Evolutionary conservation across 1,140 invertebrate species (phyloP).

Genomic region (Anoplophora glabripennis): DNA sequence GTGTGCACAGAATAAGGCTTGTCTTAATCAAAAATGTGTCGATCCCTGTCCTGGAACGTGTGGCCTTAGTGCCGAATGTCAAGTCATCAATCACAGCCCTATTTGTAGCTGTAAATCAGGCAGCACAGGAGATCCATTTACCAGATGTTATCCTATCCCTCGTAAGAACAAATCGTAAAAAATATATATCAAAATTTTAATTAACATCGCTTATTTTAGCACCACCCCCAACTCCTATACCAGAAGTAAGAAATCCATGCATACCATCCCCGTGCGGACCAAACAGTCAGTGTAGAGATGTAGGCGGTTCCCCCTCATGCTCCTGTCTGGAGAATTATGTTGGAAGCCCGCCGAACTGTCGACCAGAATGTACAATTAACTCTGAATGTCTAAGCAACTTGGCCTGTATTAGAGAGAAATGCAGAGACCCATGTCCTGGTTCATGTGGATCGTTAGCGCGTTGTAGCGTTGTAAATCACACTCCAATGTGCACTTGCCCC

Average conservation of each 20-base stretch:
- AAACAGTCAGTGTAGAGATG: constrained; percentile 64
- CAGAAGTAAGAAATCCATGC: constrained; percentile 60
- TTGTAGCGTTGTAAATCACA: constrained; percentile 61
- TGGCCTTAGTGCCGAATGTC: constrained; percentile 63
- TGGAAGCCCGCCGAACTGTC: constrained; percentile 55
- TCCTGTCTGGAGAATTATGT: constrained; percentile 56
- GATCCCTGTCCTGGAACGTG: constrained; percentile 65
- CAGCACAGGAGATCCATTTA: constrained; percentile 74
- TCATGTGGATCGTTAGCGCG: constrained; percentile 62
- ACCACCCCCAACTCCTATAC: constrained; percentile 41
- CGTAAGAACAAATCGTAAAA: constrained; percentile 41
- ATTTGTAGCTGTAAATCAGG: constrained; percentile 67
- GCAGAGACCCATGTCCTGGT: constrained; percentile 64
- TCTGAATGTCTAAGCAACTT: constrained; percentile 64
- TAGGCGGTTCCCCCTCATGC: constrained; percentile 61
- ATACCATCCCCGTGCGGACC: constrained; percentile 71
- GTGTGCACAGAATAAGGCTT: constrained; percentile 63
- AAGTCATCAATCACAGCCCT: constrained; percentile 67
- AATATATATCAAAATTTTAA: neutral
- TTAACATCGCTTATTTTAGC: constrained; percentile 33
- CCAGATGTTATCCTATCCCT: constrained; percentile 60
- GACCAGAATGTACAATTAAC: constrained; percentile 71
- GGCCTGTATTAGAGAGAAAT: constrained; percentile 61
- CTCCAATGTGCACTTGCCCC: constrained; percentile 60
- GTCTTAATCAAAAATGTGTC: constrained; percentile 64